Conservation (phyloP, 2,113 vertebrate genomes). For the Typhlomys cinereus region DNA sequence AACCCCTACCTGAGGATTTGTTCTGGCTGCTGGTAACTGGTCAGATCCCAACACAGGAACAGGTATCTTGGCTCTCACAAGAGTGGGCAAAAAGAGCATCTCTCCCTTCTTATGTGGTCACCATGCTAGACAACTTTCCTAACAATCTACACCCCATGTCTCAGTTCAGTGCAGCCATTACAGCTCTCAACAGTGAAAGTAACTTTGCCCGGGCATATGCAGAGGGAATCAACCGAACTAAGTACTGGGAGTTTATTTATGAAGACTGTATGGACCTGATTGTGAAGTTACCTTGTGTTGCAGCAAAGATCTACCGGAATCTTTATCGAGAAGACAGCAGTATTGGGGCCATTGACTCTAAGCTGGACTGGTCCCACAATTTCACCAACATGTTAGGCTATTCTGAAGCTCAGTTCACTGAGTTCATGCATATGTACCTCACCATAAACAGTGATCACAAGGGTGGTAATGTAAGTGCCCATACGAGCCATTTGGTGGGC, state of each 20-base stretch:
- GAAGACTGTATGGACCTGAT: constrained; percentile 99
- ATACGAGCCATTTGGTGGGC: constrained; percentile 95
- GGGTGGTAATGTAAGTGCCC: constrained; percentile 96
- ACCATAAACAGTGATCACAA: constrained; percentile 97
- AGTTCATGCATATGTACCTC: constrained; percentile 98
- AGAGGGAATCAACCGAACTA: constrained; percentile 93
- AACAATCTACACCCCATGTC: constrained; percentile 98
- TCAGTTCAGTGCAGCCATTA: constrained; percentile 96
- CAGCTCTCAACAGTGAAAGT: constrained; percentile 98
- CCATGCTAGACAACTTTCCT: constrained; percentile 99
- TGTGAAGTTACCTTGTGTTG: constrained; percentile 96
- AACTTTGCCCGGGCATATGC: constrained; percentile 94
- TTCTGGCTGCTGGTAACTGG: constrained; percentile 97
- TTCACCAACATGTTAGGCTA: constrained; percentile 99
- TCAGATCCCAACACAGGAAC: constrained; percentile 92
- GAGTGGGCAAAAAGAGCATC: constrained; percentile 97
- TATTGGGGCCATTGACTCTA: constrained; percentile 96
- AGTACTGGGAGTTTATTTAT: constrained; percentile 97
- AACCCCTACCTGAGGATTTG: constrained; percentile 95
- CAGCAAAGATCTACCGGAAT: constrained; percentile 98
- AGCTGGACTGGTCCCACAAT: constrained; percentile 97
- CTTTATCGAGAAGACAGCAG: constrained; percentile 95
- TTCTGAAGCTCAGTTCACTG: constrained; percentile 92
- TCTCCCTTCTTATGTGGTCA: constrained; percentile 97
- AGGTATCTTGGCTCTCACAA: constrained; percentile 94